These are phyloP conservation scores for Autographa gamma DNA, from an alignment of 2,888 invertebrate species.

Conservation along the genomic window DNA sequence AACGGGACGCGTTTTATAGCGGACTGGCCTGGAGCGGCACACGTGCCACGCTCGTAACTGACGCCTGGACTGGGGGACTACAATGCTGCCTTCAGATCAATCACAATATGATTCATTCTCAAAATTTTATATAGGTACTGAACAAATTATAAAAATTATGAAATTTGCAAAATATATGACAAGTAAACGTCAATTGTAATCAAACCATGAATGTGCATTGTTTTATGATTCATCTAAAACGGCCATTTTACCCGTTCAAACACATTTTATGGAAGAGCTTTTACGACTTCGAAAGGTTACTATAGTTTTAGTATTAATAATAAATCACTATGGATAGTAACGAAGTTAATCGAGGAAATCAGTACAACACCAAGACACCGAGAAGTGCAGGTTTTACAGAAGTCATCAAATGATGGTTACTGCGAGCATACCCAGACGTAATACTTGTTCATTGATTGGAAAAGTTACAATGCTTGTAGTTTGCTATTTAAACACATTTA, in stretches of 20 bases:
- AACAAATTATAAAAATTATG: not conserved
- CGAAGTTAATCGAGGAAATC: conserved; percentile 4
- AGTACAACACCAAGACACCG: not conserved
- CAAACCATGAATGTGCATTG: not conserved
- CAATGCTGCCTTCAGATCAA: not conserved
- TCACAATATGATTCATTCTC: not conserved
- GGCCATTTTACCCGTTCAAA: not conserved
- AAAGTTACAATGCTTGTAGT: too few species aligned
- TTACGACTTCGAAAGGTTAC: conserved; percentile 23
- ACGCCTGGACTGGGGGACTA: conserved; percentile 34
- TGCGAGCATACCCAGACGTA: too few species aligned
- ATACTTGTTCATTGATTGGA: too few species aligned
- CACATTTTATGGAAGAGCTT: conserved; percentile 32
- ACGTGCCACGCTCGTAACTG: conserved; percentile 46
- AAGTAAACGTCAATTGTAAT: not conserved
- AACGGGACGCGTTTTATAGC: conserved; percentile 27
- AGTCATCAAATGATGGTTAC: not conserved
- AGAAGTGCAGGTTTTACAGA: not conserved
- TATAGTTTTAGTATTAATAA: conserved; percentile 16
- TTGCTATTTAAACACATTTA: too few species aligned
- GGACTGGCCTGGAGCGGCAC: conserved; percentile 14
- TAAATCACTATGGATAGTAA: not conserved
- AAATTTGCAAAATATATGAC: not conserved
- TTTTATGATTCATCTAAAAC: not conserved
- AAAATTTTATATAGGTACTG: not conserved